Conservation (phyloP, 2,113 vertebrate species). For the Perca fluviatilis region DNA sequence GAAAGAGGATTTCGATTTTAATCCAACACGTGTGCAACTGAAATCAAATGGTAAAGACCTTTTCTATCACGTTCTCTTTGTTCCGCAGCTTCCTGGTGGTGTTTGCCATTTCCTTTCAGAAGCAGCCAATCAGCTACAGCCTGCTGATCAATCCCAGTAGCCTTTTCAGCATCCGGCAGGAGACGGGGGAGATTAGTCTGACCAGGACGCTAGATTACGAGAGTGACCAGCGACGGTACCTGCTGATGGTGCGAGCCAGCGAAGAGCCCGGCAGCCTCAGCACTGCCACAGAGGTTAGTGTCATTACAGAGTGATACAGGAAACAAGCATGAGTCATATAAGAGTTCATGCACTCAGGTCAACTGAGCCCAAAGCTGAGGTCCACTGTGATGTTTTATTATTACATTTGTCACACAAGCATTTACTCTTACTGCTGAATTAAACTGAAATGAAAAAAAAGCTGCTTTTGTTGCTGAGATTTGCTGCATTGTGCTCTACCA, state of each 20-base stretch:
- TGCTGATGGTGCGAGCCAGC: conserved; percentile 87
- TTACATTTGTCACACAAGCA: conserved; percentile 9
- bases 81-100: conserved; percentile 87
- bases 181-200: conserved; percentile 87
- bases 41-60: conserved; percentile 39
- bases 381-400: conserved; percentile 23
- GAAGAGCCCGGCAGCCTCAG: conserved; percentile 85
- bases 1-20: conserved; percentile 58
- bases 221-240: conserved; percentile 87
- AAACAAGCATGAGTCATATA: conserved; percentile 1
- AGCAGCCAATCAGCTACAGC: conserved; percentile 88
- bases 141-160: conserved; percentile 90
- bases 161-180: conserved; percentile 85
- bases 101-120: conserved; percentile 89
- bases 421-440: conserved; percentile 31
- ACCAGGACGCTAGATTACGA: conserved; percentile 89
- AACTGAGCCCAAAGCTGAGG: conserved; percentile 23
- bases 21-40: conserved; percentile 26
- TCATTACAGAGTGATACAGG: conserved; percentile 12
- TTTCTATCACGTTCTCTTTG: conserved; percentile 27
- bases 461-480: not conserved
- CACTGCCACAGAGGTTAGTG: conserved; percentile 87
- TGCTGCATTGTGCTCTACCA: not conserved
- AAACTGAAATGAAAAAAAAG: conserved; percentile 11
- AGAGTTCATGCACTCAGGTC: conserved; percentile 19